These are phyloP conservation scores for Clanis bilineata DNA, from an alignment of 2,888 invertebrate species.

Conservation along the genomic window DNA sequence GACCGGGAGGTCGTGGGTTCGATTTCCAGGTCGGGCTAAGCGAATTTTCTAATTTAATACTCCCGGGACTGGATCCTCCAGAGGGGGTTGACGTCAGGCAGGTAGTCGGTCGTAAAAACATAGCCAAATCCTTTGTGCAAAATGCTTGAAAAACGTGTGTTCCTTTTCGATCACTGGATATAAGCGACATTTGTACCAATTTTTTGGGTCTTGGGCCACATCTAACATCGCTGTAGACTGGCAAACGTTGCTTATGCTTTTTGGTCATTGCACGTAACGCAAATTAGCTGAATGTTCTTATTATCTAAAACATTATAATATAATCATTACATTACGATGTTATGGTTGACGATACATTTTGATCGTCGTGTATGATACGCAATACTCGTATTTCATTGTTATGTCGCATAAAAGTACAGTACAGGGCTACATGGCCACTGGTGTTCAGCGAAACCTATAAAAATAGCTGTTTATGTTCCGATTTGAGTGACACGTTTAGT, in stretches of 20 bases:
- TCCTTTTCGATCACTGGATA: too few species aligned
- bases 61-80: too few species aligned
- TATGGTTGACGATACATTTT: slow-evolving; percentile 40
- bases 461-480: slow-evolving; percentile 38
- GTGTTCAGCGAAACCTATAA: slow-evolving; percentile 51
- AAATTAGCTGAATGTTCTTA: neutral
- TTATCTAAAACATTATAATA: neutral
- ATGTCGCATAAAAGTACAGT: slow-evolving; percentile 57
- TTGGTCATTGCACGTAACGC: neutral
- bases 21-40: too few species aligned
- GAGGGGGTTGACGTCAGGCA: too few species aligned
- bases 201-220: too few species aligned
- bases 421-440: slow-evolving; percentile 45
- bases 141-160: too few species aligned
- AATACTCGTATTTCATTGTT: slow-evolving; percentile 64
- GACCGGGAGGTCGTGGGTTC: too few species aligned
- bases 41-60: too few species aligned
- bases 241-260: neutral
- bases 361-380: slow-evolving; percentile 42
- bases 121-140: too few species aligned
- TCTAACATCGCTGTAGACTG: too few species aligned
- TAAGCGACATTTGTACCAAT: too few species aligned
- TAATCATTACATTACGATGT: neutral
- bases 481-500: slow-evolving; percentile 21
- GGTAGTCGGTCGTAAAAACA: too few species aligned